A percentile compares a stretch with the other conserved stretches of the same genome.
Conservation (phyloP, 2,113 vertebrate genomes). For the Dicentrarchus labrax region DNA sequence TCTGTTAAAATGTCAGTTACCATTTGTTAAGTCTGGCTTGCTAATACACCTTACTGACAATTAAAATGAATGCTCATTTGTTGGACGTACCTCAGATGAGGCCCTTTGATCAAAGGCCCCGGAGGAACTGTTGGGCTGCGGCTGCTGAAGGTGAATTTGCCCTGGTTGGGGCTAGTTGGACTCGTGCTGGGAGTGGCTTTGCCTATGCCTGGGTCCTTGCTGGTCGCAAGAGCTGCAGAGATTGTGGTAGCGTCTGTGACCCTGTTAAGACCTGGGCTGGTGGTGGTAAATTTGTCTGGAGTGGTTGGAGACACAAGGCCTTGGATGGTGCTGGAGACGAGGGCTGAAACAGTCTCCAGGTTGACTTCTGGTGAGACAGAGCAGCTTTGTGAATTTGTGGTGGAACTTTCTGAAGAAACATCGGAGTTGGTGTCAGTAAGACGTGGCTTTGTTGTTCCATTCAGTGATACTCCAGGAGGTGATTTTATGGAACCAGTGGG, state of each 20-base stretch:
- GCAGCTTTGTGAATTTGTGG: constrained; percentile 12
- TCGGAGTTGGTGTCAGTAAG: constrained; percentile 19
- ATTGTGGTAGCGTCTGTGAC: not conserved
- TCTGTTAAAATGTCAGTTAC: not conserved
- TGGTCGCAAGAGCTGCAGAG: not conserved
- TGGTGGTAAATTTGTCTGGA: constrained; percentile 35
- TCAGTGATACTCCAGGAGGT: constrained; percentile 34
- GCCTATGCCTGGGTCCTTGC: constrained; percentile 31
- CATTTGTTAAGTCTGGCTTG: not conserved
- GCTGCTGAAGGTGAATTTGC: constrained; percentile 45
- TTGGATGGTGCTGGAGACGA: constrained; percentile 71
- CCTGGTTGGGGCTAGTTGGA: constrained; percentile 51
- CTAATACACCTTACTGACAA: not conserved
- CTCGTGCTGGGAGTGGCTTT: constrained; percentile 36
- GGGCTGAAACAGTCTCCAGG: constrained; percentile 66
- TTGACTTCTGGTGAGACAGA: constrained; percentile 8
- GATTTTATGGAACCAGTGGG: constrained; percentile 18
- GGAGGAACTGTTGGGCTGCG: constrained; percentile 46
- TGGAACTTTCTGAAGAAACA: constrained; percentile 38
- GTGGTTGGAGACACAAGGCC: constrained; percentile 57
- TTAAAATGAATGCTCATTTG: not conserved
- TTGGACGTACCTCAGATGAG: constrained; percentile 55
- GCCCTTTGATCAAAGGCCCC: constrained; percentile 42
- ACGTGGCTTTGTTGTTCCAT: constrained; percentile 46
- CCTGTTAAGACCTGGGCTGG: not conserved